A percentile compares a stretch with the other conserved stretches of the same genome.
Evolutionary conservation across 1,140 invertebrate species (phyloP).

Genomic region (Eupristina koningsbergeri): DNA sequence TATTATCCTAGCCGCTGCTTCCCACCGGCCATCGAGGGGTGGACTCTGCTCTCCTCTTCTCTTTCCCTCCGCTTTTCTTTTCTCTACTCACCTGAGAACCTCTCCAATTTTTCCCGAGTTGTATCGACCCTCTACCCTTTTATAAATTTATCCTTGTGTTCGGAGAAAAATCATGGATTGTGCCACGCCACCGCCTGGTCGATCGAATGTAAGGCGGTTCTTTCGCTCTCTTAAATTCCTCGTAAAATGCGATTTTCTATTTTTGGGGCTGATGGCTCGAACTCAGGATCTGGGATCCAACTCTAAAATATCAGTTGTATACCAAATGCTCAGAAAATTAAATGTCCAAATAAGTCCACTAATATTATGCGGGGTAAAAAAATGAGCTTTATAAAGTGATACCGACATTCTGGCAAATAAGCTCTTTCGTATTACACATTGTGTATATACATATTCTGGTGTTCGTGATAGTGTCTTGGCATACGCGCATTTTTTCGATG

Average conservation of each 20-base stretch:
- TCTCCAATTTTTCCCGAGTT: slow-evolving; percentile 6
- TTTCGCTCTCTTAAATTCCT: not conserved
- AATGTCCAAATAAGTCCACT: not conserved
- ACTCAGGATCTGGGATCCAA: not conserved
- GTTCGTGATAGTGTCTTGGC: too few species aligned
- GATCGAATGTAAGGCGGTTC: not conserved
- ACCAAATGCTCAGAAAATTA: not conserved
- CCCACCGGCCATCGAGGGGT: slow-evolving; percentile 24
- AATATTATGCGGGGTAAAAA: not conserved
- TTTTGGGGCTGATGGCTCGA: not conserved
- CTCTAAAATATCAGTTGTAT: not conserved
- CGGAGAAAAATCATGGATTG: not conserved
- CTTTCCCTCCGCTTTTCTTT: not conserved
- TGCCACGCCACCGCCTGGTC: not conserved
- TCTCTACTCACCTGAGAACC: not conserved
- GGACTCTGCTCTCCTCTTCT: not conserved
- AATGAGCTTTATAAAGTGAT: not conserved
- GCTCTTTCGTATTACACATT: not conserved
- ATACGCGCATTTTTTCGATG: not conserved
- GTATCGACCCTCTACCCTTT: slow-evolving; percentile 21
- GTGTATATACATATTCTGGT: too few species aligned
- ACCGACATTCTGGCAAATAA: not conserved
- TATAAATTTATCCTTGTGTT: slow-evolving; percentile 15
- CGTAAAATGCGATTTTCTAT: slow-evolving; percentile 17
- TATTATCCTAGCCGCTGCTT: not conserved